Evolutionary conservation across 2,797 vertebrate species (phyloP).

Genomic region (Cryptoprocta ferox): DNA sequence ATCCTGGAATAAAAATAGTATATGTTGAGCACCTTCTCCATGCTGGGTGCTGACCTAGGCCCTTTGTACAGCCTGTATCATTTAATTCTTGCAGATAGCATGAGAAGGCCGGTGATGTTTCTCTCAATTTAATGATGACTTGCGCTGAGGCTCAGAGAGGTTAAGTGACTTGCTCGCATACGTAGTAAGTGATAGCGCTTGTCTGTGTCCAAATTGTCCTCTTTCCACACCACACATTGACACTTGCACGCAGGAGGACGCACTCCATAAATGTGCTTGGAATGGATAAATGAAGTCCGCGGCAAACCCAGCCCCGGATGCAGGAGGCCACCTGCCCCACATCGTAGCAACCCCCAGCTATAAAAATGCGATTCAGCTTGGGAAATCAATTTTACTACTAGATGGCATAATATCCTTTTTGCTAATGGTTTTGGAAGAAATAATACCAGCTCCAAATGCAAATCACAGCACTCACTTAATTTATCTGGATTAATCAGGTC

Average conservation of each 20-base stretch:
- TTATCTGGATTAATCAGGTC: not conserved
- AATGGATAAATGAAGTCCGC: not conserved
- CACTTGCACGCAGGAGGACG: not conserved
- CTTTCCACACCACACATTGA: not conserved
- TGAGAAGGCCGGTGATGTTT: rapidly evolving
- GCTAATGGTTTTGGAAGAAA: slow-evolving; percentile 6
- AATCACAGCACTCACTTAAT: not conserved
- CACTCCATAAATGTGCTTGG: rapidly evolving
- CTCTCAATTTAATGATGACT: not conserved
- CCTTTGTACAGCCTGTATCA: not conserved
- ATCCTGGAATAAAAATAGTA: not conserved
- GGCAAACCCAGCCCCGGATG: not conserved
- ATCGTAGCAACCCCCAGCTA: not conserved
- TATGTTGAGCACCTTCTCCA: not conserved
- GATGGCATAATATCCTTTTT: not conserved
- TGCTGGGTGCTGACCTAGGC: not conserved
- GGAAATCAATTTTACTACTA: slow-evolving; percentile 1
- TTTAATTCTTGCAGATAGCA: rapidly evolving
- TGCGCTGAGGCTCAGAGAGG: rapidly evolving
- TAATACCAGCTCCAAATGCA: not conserved
- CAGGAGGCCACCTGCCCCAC: not conserved
- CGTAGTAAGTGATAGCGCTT: not conserved
- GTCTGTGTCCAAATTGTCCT: not conserved
- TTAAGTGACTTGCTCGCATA: not conserved
- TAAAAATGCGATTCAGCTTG: not conserved